Conservation (phyloP, 2,113 vertebrate genomes). For the Hydrochoerus hydrochaeris region DNA sequence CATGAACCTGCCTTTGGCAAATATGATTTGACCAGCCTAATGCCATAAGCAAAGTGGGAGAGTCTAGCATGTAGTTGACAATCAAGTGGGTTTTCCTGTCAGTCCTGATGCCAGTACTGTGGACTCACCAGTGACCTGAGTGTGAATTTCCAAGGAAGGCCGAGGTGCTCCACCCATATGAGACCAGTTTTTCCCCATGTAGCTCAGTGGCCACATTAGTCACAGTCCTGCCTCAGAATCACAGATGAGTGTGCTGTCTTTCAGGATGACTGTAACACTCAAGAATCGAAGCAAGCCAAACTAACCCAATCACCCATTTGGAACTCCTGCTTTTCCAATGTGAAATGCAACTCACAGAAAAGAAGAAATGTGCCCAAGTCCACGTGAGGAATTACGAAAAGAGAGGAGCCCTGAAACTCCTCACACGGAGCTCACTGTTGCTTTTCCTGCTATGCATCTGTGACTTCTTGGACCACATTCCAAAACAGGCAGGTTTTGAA, state of each 20-base stretch:
- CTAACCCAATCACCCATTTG: background rate
- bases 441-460: background rate
- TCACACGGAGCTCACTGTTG: background rate
- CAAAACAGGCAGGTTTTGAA: background rate
- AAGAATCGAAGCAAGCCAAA: background rate
- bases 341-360: background rate
- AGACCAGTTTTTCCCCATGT: background rate
- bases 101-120: background rate
- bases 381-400: background rate
- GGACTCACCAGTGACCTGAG: background rate
- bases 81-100: constrained; percentile 61
- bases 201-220: background rate
- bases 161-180: background rate
- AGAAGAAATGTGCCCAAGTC: background rate
- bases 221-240: background rate
- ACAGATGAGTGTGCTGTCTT: background rate
- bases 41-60: background rate
- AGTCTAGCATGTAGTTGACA: background rate
- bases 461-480: background rate
- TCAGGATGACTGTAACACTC: background rate
- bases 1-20: background rate
- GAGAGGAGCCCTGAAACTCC: background rate
- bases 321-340: background rate
- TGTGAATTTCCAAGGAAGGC: background rate
- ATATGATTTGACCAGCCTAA: background rate